These are phyloP conservation scores for Ennomos fuscantarius DNA, from an alignment of 2,888 invertebrate species.

Conservation along the genomic window DNA sequence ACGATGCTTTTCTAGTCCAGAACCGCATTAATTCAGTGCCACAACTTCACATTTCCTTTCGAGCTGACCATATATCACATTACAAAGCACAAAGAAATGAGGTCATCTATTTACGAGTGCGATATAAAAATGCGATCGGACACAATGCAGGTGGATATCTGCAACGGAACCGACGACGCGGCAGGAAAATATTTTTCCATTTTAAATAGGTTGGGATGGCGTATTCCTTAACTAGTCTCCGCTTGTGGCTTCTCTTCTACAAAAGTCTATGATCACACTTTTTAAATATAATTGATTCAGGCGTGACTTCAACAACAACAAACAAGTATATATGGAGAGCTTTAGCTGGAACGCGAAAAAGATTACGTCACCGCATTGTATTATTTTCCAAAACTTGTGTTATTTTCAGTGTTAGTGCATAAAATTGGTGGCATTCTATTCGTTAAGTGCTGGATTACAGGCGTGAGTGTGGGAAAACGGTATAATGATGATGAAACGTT, in stretches of 20 bases:
- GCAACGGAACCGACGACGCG: constrained; percentile 54
- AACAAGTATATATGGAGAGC: background rate
- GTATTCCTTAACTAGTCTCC: constrained; percentile 37
- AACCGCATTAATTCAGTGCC: constrained; percentile 15
- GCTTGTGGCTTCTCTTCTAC: background rate
- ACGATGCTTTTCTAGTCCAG: background rate
- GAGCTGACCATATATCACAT: constrained; percentile 15
- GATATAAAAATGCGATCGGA: constrained; percentile 43
- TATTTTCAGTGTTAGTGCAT: too few species aligned
- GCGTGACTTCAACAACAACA: constrained; percentile 31
- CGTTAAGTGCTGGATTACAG: too few species aligned
- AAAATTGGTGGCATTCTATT: too few species aligned
- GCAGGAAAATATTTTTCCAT: constrained; percentile 81
- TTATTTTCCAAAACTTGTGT: too few species aligned
- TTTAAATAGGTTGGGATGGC: constrained; percentile 70
- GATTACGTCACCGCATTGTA: too few species aligned
- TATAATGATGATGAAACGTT: too few species aligned
- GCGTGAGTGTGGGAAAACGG: too few species aligned
- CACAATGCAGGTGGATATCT: constrained; percentile 50
- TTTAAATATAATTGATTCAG: too few species aligned
- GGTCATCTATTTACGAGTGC: constrained; percentile 36
- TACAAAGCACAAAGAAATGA: constrained; percentile 32
- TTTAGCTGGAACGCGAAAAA: too few species aligned
- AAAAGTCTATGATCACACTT: background rate
- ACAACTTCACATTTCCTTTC: constrained; percentile 16